These are phyloP conservation scores for Solenopsis invicta DNA, from an alignment of 1,140 invertebrate genomes.

Conservation along the genomic window DNA sequence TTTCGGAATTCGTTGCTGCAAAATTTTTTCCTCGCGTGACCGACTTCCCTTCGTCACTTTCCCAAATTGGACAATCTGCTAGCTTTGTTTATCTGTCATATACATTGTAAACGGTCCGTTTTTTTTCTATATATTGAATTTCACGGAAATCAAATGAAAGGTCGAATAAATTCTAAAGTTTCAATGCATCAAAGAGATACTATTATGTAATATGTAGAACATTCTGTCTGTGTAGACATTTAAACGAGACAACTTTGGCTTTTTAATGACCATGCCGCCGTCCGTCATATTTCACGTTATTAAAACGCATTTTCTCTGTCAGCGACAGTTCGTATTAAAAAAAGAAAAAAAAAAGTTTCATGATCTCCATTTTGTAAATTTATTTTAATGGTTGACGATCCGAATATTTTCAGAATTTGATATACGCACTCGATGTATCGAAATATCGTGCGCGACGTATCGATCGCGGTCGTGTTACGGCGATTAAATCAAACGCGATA, in stretches of 20 bases:
- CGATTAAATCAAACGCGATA: conserved; percentile 57
- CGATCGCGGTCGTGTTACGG: conserved; percentile 45
- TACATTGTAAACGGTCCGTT: neutral
- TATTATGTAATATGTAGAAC: neutral
- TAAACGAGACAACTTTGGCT: neutral
- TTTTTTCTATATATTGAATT: neutral
- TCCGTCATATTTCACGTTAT: neutral
- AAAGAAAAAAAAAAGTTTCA: conserved; percentile 10
- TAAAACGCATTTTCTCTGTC: neutral
- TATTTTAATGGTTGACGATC: conserved; percentile 35
- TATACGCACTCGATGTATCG: neutral
- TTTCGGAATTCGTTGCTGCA: neutral
- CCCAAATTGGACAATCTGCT: neutral
- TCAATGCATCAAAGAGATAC: neutral
- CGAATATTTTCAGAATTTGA: conserved; percentile 25
- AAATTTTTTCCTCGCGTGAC: neutral
- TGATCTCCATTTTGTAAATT: conserved; percentile 2
- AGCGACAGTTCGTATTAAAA: neutral
- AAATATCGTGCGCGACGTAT: neutral
- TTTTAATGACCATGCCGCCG: neutral
- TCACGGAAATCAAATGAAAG: neutral
- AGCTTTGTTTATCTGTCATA: neutral
- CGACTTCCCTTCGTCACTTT: neutral
- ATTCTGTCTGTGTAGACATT: neutral
- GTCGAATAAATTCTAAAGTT: neutral